These are phyloP conservation scores for Hofmannophila pseudospretella DNA, from an alignment of 2,888 invertebrate genomes.

Conservation along the genomic window DNA sequence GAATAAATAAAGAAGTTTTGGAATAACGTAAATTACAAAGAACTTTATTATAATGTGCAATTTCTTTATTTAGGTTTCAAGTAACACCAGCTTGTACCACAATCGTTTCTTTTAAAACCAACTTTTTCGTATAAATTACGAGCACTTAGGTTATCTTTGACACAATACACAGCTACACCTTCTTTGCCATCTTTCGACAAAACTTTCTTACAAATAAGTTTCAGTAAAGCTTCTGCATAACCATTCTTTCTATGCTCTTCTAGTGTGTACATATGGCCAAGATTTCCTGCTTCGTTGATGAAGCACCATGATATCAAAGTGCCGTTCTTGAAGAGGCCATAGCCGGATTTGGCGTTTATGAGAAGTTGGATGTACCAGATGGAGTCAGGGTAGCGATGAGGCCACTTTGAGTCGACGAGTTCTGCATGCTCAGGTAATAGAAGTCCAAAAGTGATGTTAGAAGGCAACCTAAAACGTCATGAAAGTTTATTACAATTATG, in stretches of 20 bases:
- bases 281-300: constrained; percentile 23
- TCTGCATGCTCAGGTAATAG: constrained; percentile 24
- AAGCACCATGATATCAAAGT: constrained; percentile 24
- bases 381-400: constrained; percentile 25
- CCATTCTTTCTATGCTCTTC: constrained; percentile 28
- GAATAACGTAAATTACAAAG: too few species aligned
- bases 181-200: constrained; percentile 31
- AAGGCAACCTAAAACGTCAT: constrained; percentile 29
- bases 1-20: too few species aligned
- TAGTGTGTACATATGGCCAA: constrained; percentile 22
- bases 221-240: constrained; percentile 40
- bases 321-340: constrained; percentile 20
- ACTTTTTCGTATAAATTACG: constrained; percentile 40
- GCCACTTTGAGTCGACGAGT: constrained; percentile 29
- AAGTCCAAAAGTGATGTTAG: constrained; percentile 19
- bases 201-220: constrained; percentile 35
- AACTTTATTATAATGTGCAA: too few species aligned
- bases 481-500: not conserved
- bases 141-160: constrained; percentile 34
- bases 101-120: constrained; percentile 25
- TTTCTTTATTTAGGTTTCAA: too few species aligned
- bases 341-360: constrained; percentile 19
- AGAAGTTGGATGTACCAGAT: constrained; percentile 18
- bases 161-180: constrained; percentile 36
- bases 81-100: constrained; percentile 29